Evolutionary conservation across 2,888 invertebrate species (phyloP).

Genomic region (Trachelus iudaicus): DNA sequence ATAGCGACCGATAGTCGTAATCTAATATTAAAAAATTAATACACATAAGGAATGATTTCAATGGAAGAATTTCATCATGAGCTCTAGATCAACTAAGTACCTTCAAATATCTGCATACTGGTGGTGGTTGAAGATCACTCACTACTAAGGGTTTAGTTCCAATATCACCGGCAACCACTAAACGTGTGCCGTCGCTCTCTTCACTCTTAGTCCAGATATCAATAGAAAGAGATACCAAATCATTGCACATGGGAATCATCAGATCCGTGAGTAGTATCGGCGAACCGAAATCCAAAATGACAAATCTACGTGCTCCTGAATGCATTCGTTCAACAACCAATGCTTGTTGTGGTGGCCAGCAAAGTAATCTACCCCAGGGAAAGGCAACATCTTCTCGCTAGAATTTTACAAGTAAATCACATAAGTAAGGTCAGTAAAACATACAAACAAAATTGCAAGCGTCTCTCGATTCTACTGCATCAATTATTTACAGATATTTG

Average conservation of each 20-base stretch:
- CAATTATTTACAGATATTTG: background rate
- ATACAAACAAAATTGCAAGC: background rate
- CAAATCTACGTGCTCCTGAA: conserved; percentile 91
- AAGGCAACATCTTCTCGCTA: conserved; percentile 65
- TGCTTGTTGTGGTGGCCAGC: conserved; percentile 85
- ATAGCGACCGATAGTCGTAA: conserved; percentile 91
- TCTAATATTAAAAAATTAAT: conserved; percentile 67
- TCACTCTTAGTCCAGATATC: conserved; percentile 92
- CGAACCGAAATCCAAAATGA: conserved; percentile 91
- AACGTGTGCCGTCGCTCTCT: conserved; percentile 84
- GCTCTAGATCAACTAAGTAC: conserved; percentile 62
- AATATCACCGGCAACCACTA: conserved; percentile 89
- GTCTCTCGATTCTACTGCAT: background rate
- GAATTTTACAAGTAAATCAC: conserved; percentile 13
- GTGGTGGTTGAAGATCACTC: conserved; percentile 90
- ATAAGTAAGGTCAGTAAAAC: background rate
- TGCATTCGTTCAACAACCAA: conserved; percentile 94
- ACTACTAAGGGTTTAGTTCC: conserved; percentile 86
- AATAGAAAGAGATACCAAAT: conserved; percentile 85
- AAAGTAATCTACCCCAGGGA: conserved; percentile 82
- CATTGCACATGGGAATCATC: conserved; percentile 82
- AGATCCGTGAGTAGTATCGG: conserved; percentile 88
- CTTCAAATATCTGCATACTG: conserved; percentile 90
- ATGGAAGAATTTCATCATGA: background rate
- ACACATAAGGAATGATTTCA: background rate